These are phyloP conservation scores for Dromiciops gliroides DNA, from an alignment of 2,113 vertebrate species.

Conservation along the genomic window DNA sequence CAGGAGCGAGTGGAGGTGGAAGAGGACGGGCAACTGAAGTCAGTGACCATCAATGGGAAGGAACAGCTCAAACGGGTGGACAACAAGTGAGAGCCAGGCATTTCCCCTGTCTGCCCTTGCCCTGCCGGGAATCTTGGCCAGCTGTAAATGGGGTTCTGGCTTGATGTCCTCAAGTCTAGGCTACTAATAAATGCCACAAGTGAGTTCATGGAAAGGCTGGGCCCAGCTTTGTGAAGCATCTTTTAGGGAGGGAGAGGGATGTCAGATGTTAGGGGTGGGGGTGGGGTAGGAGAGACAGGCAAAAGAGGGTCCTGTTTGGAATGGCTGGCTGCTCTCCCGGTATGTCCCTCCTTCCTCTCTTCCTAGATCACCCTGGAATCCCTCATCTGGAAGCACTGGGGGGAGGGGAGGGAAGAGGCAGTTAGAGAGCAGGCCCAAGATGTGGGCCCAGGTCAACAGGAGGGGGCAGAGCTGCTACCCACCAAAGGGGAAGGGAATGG, in stretches of 20 bases:
- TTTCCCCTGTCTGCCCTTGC: neutral
- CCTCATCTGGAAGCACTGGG: neutral
- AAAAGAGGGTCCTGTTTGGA: neutral
- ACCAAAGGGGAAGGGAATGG: neutral
- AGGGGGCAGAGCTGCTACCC: neutral
- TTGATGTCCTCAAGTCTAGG: neutral
- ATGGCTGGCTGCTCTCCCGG: neutral
- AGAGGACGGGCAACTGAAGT: constrained; percentile 89
- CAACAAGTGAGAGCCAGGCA: constrained; percentile 23
- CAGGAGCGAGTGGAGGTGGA: constrained; percentile 90
- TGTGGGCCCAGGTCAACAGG: neutral
- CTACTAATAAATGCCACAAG: constrained; percentile 77
- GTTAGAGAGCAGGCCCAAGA: neutral
- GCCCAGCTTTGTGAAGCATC: neutral
- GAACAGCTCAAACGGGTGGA: constrained; percentile 65
- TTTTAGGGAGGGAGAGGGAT: neutral
- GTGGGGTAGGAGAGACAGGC: too few species aligned
- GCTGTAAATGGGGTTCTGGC: constrained; percentile 7
- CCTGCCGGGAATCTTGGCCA: neutral
- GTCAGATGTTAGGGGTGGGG: neutral
- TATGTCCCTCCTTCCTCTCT: neutral
- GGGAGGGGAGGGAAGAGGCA: neutral
- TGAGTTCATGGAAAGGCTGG: constrained; percentile 29
- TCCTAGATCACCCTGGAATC: neutral
- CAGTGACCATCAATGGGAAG: constrained; percentile 87